Evolutionary conservation across 1,140 invertebrate genomes (phyloP).

Genomic region (Schlechtendalia chinensis): DNA sequence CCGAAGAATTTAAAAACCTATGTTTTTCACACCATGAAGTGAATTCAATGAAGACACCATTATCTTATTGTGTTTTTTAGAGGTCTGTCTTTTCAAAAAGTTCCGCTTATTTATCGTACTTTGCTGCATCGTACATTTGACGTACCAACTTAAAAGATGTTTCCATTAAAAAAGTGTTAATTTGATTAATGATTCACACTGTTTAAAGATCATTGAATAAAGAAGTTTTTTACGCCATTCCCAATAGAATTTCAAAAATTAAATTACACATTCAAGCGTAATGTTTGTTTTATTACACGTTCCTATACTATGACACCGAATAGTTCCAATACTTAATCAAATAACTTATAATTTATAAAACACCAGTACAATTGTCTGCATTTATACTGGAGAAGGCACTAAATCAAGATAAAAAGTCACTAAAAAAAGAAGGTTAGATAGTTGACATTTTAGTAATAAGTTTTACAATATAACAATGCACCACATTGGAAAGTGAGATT

Average conservation of each 20-base stretch:
- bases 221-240: not conserved
- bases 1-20: too few relatives aligned
- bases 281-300: not conserved
- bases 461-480: not conserved
- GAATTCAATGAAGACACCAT: too few relatives aligned
- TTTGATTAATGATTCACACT: not conserved
- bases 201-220: not conserved
- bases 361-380: not conserved
- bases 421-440: not conserved
- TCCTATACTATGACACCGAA: not conserved
- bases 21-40: too few relatives aligned
- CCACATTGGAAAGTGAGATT: not conserved
- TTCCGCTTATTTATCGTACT: too few relatives aligned
- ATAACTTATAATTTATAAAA: not conserved
- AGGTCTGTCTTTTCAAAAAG: too few relatives aligned
- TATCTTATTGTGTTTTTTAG: too few relatives aligned
- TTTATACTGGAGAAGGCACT: constrained; percentile 25
- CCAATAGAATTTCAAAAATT: not conserved
- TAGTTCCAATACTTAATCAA: not conserved
- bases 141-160: not conserved
- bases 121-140: too few relatives aligned
- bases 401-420: constrained; percentile 30
- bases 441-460: not conserved
- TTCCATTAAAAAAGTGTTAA: not conserved
- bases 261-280: not conserved